Base-by-base conservation (phyloP, 1,140 invertebrate genomes). In the Chrysopa pallens region DNA sequence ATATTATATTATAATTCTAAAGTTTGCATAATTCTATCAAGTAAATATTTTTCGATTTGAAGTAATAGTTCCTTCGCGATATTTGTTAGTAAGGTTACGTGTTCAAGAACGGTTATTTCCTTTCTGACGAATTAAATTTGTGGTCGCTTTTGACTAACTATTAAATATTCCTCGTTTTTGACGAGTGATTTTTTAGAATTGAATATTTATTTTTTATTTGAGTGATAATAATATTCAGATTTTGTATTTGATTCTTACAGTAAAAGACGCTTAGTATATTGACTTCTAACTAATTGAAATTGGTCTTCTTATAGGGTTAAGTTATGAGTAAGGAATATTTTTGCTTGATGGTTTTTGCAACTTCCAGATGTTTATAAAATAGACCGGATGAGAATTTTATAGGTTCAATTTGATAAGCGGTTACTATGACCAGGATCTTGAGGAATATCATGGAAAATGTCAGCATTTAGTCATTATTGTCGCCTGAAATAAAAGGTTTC, bases 401-500 rank as follows among this genome's bases (percentile, higher is more conserved):
- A 2, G 31, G 13, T 36, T 28, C 41, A 6, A 41, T 36, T 29
- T 36, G 27, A 13, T 41, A 33, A 5, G 17, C 5, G 2, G 17
- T 23, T 23, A 23, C 17, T 23, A 23, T 2, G 17, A 23, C 17
- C 17, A 3, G 17, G 17, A 23, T 23, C 17, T n/a, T n/a, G n/a
- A n/a, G n/a, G n/a, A n/a, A n/a, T n/a, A n/a, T n/a, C n/a, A 23
- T 23, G 17, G 5, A 5, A 5, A 5, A 23, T 23, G 5, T 23
- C 5, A 23, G 17, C 17, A 23, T 23, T 23, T 2, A 5, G 29
- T 40, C 12, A 35, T 11, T 35, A 6, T 9, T 35, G 31, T 11
- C 31, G 31, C 14, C 43, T 50, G 48, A 12, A 50, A 50, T 27
- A 38, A 43, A 47, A 38, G 48, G 46, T 39, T 47, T 50, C 36